Evolutionary conservation across 2,113 vertebrate genomes (phyloP).

Genomic region (Todiramphus chloris): DNA sequence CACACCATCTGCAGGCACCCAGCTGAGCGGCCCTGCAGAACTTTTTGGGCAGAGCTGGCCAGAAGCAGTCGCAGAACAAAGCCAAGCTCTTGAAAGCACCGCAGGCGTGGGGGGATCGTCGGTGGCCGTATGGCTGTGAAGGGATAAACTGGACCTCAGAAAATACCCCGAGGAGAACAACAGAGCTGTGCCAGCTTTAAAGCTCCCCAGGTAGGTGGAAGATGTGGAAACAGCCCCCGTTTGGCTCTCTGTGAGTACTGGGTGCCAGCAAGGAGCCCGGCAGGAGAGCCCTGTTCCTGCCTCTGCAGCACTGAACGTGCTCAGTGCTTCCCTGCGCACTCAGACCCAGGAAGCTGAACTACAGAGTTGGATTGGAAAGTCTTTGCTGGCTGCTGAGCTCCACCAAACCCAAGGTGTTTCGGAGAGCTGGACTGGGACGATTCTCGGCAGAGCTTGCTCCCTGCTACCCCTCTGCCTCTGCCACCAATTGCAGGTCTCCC

Average conservation of each 20-base stretch:
- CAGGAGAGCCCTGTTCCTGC: neutral
- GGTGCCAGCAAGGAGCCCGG: neutral
- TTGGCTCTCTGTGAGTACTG: neutral
- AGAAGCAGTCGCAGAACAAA: neutral
- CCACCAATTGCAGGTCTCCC: neutral
- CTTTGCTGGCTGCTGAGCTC: neutral
- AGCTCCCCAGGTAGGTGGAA: neutral
- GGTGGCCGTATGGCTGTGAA: neutral
- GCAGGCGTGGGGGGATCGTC: neutral
- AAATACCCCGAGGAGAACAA: neutral
- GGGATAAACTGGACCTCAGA: neutral
- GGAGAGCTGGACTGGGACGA: neutral
- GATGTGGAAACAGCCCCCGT: neutral
- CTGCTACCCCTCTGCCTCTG: neutral
- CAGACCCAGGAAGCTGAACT: neutral
- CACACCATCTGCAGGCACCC: neutral
- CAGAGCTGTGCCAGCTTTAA: neutral
- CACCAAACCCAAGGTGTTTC: neutral
- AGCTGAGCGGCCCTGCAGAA: neutral
- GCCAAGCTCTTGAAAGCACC: neutral
- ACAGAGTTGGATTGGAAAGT: neutral
- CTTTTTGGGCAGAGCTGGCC: neutral
- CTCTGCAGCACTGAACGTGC: rapidly evolving
- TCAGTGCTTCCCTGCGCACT: neutral
- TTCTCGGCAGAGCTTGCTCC: neutral